phyloP scores from a whole-genome alignment of 2,797 vertebrate species.

The Lagorchestes hirsutus region DNA sequence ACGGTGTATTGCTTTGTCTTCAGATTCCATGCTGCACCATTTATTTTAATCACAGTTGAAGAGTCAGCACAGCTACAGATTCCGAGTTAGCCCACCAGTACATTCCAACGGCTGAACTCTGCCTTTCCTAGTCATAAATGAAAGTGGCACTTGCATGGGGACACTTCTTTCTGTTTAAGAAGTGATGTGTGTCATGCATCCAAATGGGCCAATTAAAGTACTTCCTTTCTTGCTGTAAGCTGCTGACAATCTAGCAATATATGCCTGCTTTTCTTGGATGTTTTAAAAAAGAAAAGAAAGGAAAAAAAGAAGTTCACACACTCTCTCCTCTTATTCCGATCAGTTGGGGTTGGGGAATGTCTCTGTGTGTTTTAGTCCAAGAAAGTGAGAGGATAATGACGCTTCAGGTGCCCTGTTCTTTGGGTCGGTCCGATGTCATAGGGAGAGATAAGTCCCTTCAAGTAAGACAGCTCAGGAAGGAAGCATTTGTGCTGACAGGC shows the following conservation, averaged over 20 bases:
- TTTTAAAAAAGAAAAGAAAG: background rate
- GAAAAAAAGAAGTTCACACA: constrained; percentile 39
- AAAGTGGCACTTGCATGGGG: constrained; percentile 33
- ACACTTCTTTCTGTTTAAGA: constrained; percentile 61
- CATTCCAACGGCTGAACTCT: constrained; percentile 59
- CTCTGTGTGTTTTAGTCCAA: constrained; percentile 50
- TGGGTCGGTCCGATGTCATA: constrained; percentile 59
- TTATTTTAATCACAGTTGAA: constrained; percentile 73
- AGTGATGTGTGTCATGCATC: constrained; percentile 38
- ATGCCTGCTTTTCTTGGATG: background rate
- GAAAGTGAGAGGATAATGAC: constrained; percentile 44
- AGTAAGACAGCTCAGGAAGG: constrained; percentile 58
- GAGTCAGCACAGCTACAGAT: constrained; percentile 42
- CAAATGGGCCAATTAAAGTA: constrained; percentile 75
- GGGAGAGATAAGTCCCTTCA: constrained; percentile 62
- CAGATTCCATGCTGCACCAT: constrained; percentile 62
- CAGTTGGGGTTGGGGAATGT: constrained; percentile 36
- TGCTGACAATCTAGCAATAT: constrained; percentile 39
- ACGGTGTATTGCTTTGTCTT: constrained; percentile 41
- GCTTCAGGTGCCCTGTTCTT: constrained; percentile 56
- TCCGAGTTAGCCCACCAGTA: constrained; percentile 51
- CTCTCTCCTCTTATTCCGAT: constrained; percentile 58
- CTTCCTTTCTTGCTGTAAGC: constrained; percentile 67
- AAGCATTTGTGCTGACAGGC: constrained; percentile 78
- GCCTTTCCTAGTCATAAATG: constrained; percentile 53